Evolutionary conservation across 2,113 vertebrate genomes (phyloP), one percentile per base, ranked within the genome.

Genomic region (Acrocephalus arundinaceus): DNA sequence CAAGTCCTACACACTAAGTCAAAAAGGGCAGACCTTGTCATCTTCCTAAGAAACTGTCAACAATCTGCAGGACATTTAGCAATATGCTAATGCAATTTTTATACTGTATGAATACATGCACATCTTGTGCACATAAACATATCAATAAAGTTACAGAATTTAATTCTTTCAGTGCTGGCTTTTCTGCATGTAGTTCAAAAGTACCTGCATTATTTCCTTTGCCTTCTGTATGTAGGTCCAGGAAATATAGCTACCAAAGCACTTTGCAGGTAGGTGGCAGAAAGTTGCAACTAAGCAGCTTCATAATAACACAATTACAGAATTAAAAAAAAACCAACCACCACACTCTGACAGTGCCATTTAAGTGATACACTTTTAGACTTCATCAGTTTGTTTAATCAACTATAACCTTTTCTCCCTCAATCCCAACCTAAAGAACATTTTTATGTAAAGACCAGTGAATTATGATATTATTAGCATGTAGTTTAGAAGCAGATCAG

Each of bases 181-280:
- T 54, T 67, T 62, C 59, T 14, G 18, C 9, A 18, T 10, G 10
- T 11, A 33, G 45, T 23, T 78, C 61, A 45, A 43, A 86, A 48
- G 24, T 15, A 21, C 27, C 46, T 35, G 6, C 14, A 3, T 9
- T 18, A 37, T n/a, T 54, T 65, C 78, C 45, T 55, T 25, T 13
- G 1, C 23, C 15, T 80, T 76, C 48, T 2, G 1, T 5, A 41
- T 1, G 1, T 0, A 65, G 49, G 22, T n/a, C 58, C 49, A 18
- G 18, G 27, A 88, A 57, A 49, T 4, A 19, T 10, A 85, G 43
- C 27, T 33, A 62, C 46, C 45, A 45, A 27, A 79, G 61, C 21
- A 51, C 30, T 31, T 11, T 3, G n/a, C 41, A 82, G 25, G 49
- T 7, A 65, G 54, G 33, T 28, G 52, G 31, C 55, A 66, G 35